These are phyloP conservation scores for Campopleginae sp. DNA, from an alignment of 2,888 invertebrate genomes.

Conservation along the genomic window DNA sequence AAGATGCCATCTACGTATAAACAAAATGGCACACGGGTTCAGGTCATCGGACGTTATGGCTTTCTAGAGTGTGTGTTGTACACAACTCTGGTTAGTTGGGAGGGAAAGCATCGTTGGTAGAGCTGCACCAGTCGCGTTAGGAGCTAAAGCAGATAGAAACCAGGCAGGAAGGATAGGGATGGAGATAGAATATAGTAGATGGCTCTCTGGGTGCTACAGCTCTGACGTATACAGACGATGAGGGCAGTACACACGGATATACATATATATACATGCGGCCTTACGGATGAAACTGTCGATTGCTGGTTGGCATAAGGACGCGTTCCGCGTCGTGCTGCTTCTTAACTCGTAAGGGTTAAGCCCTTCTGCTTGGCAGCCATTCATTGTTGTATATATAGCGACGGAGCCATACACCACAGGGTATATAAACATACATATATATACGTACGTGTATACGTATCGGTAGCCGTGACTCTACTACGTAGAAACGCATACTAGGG, in stretches of 20 bases:
- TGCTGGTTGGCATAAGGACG: conserved; percentile 19
- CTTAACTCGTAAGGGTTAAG: not conserved
- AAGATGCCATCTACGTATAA: conserved; percentile 25
- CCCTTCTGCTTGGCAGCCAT: conserved; percentile 15
- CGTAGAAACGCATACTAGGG: conserved; percentile 35
- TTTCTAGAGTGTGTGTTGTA: conserved; percentile 45
- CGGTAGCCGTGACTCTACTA: conserved; percentile 12
- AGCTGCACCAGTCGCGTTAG: conserved; percentile 28
- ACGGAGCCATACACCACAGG: conserved; percentile 4
- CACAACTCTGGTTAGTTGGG: conserved; percentile 29
- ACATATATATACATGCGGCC: not conserved
- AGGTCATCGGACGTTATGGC: conserved; percentile 34
- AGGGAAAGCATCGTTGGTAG: conserved; percentile 26
- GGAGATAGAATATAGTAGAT: conserved; percentile 50
- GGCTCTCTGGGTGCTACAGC: conserved; percentile 48
- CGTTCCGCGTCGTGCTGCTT: not conserved
- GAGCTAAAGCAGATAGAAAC: conserved; percentile 43
- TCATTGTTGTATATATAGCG: not conserved
- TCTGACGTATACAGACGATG: conserved; percentile 60
- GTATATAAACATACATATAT: not conserved
- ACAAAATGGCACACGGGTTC: conserved; percentile 38
- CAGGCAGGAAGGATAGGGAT: conserved; percentile 27
- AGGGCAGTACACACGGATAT: conserved; percentile 23
- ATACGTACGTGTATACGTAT: conserved; percentile 4
- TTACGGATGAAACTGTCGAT: conserved; percentile 23